phyloP scores from a whole-genome alignment of 2,888 invertebrate species.

The Bellardia bayeri region DNA sequence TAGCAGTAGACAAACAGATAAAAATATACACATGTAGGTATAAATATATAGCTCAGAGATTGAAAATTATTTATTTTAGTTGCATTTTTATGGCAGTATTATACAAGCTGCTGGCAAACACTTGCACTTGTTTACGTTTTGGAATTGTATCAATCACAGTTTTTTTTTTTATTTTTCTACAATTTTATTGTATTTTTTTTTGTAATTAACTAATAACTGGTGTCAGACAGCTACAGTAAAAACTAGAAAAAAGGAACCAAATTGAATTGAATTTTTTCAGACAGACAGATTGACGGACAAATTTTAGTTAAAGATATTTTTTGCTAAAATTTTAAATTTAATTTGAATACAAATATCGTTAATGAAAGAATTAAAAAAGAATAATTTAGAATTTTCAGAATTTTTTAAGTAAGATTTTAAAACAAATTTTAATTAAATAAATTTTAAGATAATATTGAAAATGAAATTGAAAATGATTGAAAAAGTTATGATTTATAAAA shows the following conservation, averaged over 20 bases:
- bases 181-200: neutral
- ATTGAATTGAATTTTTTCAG: too few relatives aligned
- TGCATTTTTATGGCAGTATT: constrained; percentile 42
- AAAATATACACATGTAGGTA: constrained; percentile 31
- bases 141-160: constrained; percentile 64
- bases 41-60: constrained; percentile 35
- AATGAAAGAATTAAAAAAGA: too few relatives aligned
- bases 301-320: too few relatives aligned
- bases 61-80: constrained; percentile 30
- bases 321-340: too few relatives aligned
- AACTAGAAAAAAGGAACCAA: neutral
- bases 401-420: too few relatives aligned
- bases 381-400: too few relatives aligned
- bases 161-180: constrained; percentile 19
- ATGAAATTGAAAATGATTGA: too few relatives aligned
- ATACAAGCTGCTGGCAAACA: constrained; percentile 55
- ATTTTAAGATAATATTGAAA: too few relatives aligned
- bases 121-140: constrained; percentile 69
- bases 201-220: constrained; percentile 53
- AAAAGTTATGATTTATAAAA: too few relatives aligned
- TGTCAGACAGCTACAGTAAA: constrained; percentile 35
- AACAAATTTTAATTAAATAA: too few relatives aligned
- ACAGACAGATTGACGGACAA: too few relatives aligned
- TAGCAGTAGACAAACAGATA: neutral
- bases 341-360: neutral